Evolutionary conservation across 1,140 invertebrate genomes (phyloP).

Genomic region (Hycleus cichorii): DNA sequence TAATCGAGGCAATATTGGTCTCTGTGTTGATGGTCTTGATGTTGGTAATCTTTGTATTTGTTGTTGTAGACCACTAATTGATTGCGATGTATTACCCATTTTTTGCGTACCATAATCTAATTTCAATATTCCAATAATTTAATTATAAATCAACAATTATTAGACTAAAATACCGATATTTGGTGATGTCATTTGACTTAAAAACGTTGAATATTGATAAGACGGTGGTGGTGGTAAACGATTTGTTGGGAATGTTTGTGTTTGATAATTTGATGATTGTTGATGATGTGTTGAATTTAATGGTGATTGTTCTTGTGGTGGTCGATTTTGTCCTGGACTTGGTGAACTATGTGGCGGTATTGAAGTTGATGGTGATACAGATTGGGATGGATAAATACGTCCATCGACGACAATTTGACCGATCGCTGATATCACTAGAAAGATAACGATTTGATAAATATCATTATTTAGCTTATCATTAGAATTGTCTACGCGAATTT

Average conservation of each 20-base stretch:
- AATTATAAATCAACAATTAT: no score
- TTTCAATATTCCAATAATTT: no score
- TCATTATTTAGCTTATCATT: no score
- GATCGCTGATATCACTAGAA: constrained; percentile 59
- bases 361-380: constrained; percentile 42
- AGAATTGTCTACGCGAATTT: no score
- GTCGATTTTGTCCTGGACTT: constrained; percentile 35
- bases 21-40: constrained; percentile 6
- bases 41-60: background rate
- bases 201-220: background rate
- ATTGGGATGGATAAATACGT: constrained; percentile 49
- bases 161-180: no score
- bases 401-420: constrained; percentile 73
- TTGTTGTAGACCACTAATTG: constrained; percentile 25
- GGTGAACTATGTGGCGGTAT: constrained; percentile 40
- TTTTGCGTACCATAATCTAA: no score
- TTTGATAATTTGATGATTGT: constrained; percentile 15
- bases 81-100: constrained; percentile 8
- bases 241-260: constrained; percentile 7
- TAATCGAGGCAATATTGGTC: constrained; percentile 24
- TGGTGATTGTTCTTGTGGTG: constrained; percentile 37
- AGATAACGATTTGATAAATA: background rate
- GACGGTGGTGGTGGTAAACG: constrained; percentile 24
- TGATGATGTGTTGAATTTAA: constrained; percentile 32
- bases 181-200: no score